Conservation (phyloP, 2,113 vertebrate species). For the Elephantulus edwardii region DNA sequence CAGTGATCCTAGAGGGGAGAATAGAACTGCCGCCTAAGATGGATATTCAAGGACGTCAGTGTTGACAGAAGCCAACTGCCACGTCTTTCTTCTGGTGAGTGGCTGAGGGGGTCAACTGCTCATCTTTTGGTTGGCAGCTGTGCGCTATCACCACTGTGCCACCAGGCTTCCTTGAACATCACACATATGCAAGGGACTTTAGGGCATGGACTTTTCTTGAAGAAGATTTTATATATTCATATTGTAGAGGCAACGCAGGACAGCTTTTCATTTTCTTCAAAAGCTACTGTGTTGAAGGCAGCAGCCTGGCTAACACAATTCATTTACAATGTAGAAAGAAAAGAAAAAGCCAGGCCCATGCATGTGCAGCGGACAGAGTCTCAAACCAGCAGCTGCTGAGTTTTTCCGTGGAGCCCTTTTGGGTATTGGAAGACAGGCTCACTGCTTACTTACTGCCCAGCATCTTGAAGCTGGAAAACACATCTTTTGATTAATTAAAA, state of each 20-base stretch:
- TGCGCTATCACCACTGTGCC: background rate
- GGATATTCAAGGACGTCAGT: background rate
- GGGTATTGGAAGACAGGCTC: slow-evolving; percentile 44
- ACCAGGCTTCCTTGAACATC: background rate
- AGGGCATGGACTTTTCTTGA: background rate
- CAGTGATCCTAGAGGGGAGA: background rate
- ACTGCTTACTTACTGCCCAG: slow-evolving; percentile 63
- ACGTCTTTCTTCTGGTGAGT: background rate
- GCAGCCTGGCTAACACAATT: background rate
- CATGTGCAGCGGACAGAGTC: background rate
- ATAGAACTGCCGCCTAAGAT: background rate
- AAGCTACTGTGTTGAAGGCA: background rate
- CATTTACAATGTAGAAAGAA: slow-evolving; percentile 40
- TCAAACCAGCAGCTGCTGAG: background rate
- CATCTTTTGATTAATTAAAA: slow-evolving; percentile 79
- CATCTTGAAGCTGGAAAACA: slow-evolving; percentile 66
- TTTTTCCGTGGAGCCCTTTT: background rate
- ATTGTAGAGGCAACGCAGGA: background rate
- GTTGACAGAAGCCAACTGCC: background rate
- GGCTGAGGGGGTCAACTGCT: background rate
- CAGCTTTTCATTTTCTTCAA: background rate
- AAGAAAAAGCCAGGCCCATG: background rate
- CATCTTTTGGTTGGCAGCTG: background rate
- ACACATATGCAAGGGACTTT: background rate
- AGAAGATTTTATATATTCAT: slow-evolving; percentile 9